Percentiles rank a stretch among this genome's conserved stretches.
Conservation (phyloP, 2,888 invertebrate genomes). For the Drosophila imparisetae region DNA sequence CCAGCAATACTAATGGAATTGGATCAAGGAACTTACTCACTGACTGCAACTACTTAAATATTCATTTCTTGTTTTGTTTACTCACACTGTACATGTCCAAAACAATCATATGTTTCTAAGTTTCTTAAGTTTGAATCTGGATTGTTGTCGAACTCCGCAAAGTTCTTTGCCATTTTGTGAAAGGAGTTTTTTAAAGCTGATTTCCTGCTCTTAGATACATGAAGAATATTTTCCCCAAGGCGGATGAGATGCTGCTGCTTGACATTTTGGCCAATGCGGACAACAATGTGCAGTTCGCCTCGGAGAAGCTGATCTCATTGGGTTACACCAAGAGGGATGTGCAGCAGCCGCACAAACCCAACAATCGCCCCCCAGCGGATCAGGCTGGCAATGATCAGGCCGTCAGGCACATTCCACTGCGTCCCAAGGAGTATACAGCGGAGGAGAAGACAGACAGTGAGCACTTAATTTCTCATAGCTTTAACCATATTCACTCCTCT, state of each 20-base stretch:
- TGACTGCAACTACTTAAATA: not conserved
- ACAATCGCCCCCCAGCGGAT: constrained; percentile 83
- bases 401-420: constrained; percentile 82
- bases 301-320: constrained; percentile 91
- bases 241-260: constrained; percentile 93
- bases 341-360: constrained; percentile 87
- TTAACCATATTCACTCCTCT: no score
- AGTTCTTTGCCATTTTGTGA: not conserved
- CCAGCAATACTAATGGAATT: not conserved
- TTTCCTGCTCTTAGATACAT: constrained; percentile 88
- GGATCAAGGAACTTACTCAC: not conserved
- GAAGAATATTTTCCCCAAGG: constrained; percentile 95
- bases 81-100: not conserved
- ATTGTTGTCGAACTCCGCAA: not conserved
- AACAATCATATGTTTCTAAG: not conserved
- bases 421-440: constrained; percentile 88
- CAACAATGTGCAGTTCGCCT: constrained; percentile 95
- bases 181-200: not conserved
- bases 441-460: constrained; percentile 90
- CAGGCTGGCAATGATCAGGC: constrained; percentile 61
- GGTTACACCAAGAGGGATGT: constrained; percentile 93
- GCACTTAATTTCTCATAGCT: constrained; percentile 48
- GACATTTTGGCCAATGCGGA: constrained; percentile 94
- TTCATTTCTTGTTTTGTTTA: not conserved
- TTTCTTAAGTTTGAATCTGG: not conserved